Conservation (phyloP, 2,888 invertebrate species). For the Stenodema calcarata region DNA sequence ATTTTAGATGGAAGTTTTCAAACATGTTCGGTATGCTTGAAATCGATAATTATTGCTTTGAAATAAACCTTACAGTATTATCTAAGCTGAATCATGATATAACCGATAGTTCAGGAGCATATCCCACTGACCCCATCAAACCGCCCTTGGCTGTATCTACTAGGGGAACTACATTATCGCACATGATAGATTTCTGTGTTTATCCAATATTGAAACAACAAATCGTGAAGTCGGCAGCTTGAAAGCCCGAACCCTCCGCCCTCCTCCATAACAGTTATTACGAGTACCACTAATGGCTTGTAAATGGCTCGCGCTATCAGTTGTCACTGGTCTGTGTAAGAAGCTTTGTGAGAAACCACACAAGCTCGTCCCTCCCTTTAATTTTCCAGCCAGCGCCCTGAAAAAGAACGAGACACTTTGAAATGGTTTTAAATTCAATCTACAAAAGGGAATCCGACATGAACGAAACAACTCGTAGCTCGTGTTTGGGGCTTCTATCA, state of each 20-base stretch:
- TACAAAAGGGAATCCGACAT: too few relatives aligned
- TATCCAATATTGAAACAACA: neutral
- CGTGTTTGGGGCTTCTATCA: too few relatives aligned
- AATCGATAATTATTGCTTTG: too few relatives aligned
- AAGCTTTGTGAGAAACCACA: neutral
- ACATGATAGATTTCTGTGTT: neutral
- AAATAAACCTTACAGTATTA: too few relatives aligned
- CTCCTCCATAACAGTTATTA: neutral
- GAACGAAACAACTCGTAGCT: too few relatives aligned
- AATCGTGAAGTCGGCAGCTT: neutral
- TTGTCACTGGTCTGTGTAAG: neutral
- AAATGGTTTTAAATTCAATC: neutral
- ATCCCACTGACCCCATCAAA: too few relatives aligned
- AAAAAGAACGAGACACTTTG: neutral
- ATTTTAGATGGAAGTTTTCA: too few relatives aligned
- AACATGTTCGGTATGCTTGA: too few relatives aligned
- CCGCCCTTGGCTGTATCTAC: too few relatives aligned
- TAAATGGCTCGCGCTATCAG: neutral
- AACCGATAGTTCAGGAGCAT: too few relatives aligned
- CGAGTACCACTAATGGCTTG: neutral
- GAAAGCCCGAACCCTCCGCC: neutral
- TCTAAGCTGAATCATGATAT: too few relatives aligned
- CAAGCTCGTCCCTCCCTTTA: neutral
- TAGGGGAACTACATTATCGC: too few relatives aligned
- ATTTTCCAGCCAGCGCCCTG: neutral